Conservation (phyloP, 1,140 invertebrate species). For the Lepidurus couesii region DNA sequence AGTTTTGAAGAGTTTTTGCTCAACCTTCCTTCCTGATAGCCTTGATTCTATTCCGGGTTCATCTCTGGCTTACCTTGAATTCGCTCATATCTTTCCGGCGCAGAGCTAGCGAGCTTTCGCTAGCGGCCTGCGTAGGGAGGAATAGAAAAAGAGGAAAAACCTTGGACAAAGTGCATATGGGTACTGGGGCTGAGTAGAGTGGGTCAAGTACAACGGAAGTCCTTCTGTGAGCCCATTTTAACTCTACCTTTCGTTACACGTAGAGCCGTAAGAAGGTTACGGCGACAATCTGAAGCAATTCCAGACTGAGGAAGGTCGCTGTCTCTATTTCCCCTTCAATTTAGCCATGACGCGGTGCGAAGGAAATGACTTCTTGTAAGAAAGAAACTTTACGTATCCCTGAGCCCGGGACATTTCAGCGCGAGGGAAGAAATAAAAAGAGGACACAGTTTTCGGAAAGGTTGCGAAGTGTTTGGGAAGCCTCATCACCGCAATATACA, state of each 20-base stretch:
- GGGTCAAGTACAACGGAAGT: conserved; percentile 13
- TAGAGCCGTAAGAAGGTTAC: not conserved
- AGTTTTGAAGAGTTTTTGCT: not conserved
- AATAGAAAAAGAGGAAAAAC: not conserved
- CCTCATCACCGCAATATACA: not conserved
- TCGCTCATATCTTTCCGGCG: not conserved
- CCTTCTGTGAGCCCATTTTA: not conserved
- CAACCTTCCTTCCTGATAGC: not conserved
- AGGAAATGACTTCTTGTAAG: not conserved
- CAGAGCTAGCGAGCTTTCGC: not conserved
- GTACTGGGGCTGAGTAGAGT: not conserved
- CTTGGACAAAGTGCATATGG: conserved; percentile 5
- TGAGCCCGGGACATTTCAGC: not conserved
- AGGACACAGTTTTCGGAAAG: no score
- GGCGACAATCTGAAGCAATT: not conserved
- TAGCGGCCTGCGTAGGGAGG: not conserved
- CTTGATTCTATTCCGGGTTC: conserved; percentile 21
- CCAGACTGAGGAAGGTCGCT: not conserved
- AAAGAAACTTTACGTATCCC: not conserved
- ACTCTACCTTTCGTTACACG: not conserved
- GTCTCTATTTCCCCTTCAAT: not conserved
- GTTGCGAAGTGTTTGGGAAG: not conserved
- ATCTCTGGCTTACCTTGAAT: conserved; percentile 22
- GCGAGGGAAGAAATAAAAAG: not conserved
- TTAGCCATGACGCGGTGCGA: not conserved